Conservation (phyloP, 2,888 invertebrate genomes). For the Pollenia labialis region DNA sequence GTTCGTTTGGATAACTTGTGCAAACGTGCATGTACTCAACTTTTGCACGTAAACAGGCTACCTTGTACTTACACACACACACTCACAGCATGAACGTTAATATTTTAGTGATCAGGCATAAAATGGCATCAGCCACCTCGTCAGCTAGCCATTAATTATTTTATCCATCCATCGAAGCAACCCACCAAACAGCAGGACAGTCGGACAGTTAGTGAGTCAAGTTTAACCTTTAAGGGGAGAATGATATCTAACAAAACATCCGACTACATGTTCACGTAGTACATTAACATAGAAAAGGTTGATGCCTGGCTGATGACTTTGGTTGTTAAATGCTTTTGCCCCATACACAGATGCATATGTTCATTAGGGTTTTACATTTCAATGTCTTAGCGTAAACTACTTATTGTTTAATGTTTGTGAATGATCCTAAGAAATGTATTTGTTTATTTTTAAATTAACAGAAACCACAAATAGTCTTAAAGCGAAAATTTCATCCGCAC, state of each 20-base stretch:
- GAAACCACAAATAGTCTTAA: too few species aligned
- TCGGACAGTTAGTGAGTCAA: not conserved
- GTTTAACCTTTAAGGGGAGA: constrained; percentile 18
- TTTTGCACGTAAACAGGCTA: not conserved
- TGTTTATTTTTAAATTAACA: too few species aligned
- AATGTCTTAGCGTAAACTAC: too few species aligned
- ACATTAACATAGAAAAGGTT: constrained; percentile 5
- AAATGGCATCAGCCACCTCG: constrained; percentile 34
- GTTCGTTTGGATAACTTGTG: constrained; percentile 7
- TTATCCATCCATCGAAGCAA: not conserved
- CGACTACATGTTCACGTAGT: not conserved
- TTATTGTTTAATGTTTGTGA: too few species aligned
- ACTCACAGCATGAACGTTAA: not conserved
- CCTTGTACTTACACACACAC: not conserved
- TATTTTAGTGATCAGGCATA: constrained; percentile 43
- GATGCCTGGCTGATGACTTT: constrained; percentile 15
- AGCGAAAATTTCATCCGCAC: too few species aligned
- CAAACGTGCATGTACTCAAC: not conserved
- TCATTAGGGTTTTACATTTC: not conserved
- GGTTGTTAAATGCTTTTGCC: constrained; percentile 27
- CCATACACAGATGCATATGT: not conserved
- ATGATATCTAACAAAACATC: not conserved
- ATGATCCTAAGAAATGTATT: too few species aligned
- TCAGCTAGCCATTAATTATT: constrained; percentile 23
- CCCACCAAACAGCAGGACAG: not conserved